phyloP scores from a whole-genome alignment of 1,140 invertebrate genomes.

The Sycophila sp. region DNA sequence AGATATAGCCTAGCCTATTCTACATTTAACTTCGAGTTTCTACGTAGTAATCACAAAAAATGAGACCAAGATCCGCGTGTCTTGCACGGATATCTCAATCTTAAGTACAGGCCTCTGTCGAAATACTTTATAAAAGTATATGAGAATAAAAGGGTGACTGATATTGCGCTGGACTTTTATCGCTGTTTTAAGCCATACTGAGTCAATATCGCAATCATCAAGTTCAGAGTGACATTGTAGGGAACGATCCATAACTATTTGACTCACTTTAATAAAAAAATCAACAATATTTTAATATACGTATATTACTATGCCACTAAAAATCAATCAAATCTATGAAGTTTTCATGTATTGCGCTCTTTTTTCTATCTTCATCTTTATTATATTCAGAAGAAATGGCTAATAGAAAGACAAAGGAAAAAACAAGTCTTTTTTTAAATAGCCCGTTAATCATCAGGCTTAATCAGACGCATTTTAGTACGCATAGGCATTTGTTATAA shows the following conservation, averaged over 20 bases:
- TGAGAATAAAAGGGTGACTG: constrained; percentile 18
- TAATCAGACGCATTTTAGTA: constrained; percentile 26
- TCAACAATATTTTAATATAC: too few relatives aligned
- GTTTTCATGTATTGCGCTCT: too few relatives aligned
- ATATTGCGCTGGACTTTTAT: not conserved
- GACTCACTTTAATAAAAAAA: too few relatives aligned
- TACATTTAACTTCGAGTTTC: constrained; percentile 50
- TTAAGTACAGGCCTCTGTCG: constrained; percentile 51
- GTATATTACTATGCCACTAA: too few relatives aligned
- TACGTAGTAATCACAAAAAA: constrained; percentile 65
- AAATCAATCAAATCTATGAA: too few relatives aligned
- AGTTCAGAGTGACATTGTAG: too few relatives aligned
- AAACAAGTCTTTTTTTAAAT: constrained; percentile 16
- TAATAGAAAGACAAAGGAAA: not conserved
- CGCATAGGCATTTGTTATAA: constrained; percentile 16
- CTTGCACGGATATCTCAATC: constrained; percentile 49
- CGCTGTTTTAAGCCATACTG: too few relatives aligned
- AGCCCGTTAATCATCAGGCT: constrained; percentile 15
- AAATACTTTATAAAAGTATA: constrained; percentile 54
- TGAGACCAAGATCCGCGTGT: constrained; percentile 61
- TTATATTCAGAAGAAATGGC: not conserved
- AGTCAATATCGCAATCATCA: too few relatives aligned
- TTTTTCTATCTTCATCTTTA: too few relatives aligned
- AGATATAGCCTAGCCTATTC: constrained; percentile 51
- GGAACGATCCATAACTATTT: too few relatives aligned